phyloP scores from a whole-genome alignment of 2,888 invertebrate species.

The Penaeus monodon region DNA sequence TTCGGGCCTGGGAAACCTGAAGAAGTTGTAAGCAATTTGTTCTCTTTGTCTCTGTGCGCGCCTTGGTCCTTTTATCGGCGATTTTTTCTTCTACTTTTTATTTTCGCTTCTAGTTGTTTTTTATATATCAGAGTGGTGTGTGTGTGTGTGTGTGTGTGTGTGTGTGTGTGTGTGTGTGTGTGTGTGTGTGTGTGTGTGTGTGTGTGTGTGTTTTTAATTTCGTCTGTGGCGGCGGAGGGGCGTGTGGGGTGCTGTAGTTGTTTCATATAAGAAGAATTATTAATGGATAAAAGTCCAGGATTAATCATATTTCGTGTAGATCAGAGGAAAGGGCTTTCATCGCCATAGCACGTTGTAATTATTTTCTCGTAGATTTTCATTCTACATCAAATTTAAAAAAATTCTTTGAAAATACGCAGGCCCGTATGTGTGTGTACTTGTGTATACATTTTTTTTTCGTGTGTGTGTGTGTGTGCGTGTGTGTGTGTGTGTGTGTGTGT shows the following conservation, averaged over 20 bases:
- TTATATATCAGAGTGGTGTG: not conserved
- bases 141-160: not conserved
- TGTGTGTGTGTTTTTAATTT: too few species aligned
- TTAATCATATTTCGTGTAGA: too few species aligned
- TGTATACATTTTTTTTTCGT: not conserved
- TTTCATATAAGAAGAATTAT: too few species aligned
- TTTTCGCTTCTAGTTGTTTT: not conserved
- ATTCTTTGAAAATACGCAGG: too few species aligned
- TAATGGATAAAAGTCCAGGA: too few species aligned
- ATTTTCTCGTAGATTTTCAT: too few species aligned
- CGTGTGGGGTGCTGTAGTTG: too few species aligned
- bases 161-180: not conserved
- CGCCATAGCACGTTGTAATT: too few species aligned
- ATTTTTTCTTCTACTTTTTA: not conserved
- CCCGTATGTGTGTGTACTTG: not conserved
- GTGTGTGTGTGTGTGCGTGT: not conserved
- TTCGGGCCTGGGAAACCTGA: conserved; percentile 68
- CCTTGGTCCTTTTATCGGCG: not conserved
- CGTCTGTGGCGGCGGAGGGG: too few species aligned
- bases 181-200: too few species aligned
- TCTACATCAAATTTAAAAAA: too few species aligned
- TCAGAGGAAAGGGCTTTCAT: too few species aligned
- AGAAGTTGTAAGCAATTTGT: conserved; percentile 68
- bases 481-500: not conserved
- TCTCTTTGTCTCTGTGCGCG: not conserved